Evolutionary conservation across 2,113 vertebrate genomes (phyloP).

Genomic region (Muscicapa adusta): DNA sequence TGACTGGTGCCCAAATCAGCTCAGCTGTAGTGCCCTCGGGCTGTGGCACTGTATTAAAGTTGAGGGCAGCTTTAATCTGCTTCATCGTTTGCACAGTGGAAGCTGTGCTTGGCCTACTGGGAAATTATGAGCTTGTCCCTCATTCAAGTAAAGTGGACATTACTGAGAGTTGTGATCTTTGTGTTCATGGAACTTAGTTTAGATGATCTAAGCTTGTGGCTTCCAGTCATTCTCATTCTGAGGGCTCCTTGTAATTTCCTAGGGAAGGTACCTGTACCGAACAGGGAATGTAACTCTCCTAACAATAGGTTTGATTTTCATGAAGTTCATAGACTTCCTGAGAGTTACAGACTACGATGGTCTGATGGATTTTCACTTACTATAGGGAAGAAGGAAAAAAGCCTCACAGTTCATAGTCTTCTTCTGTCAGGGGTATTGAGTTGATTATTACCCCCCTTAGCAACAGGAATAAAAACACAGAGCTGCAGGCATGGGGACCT

Average conservation of each 20-base stretch:
- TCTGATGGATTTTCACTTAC: neutral
- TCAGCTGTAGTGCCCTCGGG: neutral
- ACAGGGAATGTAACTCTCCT: neutral
- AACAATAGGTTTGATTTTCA: neutral
- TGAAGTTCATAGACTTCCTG: neutral
- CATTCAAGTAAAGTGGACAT: neutral
- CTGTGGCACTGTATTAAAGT: slow-evolving; percentile 38
- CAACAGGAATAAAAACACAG: neutral
- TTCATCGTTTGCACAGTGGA: neutral
- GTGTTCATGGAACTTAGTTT: neutral
- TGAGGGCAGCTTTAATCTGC: slow-evolving; percentile 51
- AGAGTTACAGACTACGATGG: neutral
- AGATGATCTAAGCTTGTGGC: neutral
- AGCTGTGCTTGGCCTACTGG: slow-evolving; percentile 15
- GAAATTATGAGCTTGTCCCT: slow-evolving; percentile 24
- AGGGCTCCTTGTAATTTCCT: neutral
- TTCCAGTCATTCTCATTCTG: neutral
- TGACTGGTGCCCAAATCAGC: slow-evolving; percentile 32
- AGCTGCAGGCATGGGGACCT: neutral
- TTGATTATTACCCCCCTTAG: neutral
- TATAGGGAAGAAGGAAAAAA: neutral
- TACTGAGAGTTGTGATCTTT: neutral
- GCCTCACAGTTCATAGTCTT: neutral
- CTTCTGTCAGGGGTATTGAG: neutral
- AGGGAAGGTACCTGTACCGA: rapidly evolving